Percentiles rank a stretch among this genome's conserved stretches.
phyloP scores from a whole-genome alignment of 2,797 vertebrate genomes.

The Tangara arthus region DNA sequence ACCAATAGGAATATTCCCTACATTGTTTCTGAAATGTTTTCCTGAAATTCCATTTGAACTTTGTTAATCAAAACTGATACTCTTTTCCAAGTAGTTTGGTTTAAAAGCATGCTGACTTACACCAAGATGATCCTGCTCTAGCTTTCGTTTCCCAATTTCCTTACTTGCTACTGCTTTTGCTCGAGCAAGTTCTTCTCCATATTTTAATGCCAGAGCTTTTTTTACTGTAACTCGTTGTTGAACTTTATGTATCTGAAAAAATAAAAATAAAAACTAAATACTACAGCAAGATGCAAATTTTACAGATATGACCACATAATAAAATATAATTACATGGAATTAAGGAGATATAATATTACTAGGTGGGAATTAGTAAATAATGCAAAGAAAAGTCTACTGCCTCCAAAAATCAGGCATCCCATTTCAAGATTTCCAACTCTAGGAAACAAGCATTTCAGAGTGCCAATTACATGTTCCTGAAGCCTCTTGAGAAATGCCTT shows the following conservation, averaged over 20 bases:
- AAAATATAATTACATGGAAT: neutral
- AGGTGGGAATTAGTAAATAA: neutral
- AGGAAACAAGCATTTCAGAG: neutral
- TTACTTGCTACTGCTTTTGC: conserved; percentile 81
- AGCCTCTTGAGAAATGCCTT: conserved; percentile 88
- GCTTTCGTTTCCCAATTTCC: conserved; percentile 80
- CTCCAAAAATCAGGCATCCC: neutral
- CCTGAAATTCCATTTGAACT: neutral
- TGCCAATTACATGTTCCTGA: conserved; percentile 87
- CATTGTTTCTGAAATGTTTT: neutral
- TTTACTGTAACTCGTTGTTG: conserved; percentile 89
- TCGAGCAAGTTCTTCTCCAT: conserved; percentile 86
- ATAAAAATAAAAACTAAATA: neutral
- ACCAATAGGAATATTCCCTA: neutral
- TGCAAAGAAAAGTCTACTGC: neutral
- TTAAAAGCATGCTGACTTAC: conserved; percentile 75
- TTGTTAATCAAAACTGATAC: neutral
- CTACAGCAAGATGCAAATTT: neutral
- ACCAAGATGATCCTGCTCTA: conserved; percentile 69
- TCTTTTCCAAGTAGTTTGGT: neutral
- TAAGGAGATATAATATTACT: neutral
- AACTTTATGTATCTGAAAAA: conserved; percentile 85
- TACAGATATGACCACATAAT: neutral
- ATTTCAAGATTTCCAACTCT: neutral
- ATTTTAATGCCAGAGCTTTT: conserved; percentile 79